A percentile compares a stretch with the other conserved stretches of the same genome.
These are phyloP conservation scores for Heliconius hortense DNA, from an alignment of 2,888 invertebrate species.

Conservation along the genomic window DNA sequence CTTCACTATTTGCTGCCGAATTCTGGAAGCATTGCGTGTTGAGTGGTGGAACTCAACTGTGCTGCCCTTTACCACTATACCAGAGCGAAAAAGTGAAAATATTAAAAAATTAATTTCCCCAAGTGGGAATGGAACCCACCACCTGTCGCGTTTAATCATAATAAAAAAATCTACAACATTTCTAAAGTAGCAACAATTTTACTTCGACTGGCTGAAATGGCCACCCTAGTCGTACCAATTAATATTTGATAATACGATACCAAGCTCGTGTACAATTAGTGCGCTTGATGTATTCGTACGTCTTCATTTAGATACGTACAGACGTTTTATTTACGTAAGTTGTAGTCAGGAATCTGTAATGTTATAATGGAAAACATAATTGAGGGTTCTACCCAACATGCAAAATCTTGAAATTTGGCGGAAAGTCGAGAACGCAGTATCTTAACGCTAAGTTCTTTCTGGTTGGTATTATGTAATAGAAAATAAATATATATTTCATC, in stretches of 20 bases:
- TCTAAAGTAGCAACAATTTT: not conserved
- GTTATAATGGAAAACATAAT: not conserved
- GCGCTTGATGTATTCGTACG: constrained; percentile 7
- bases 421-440: not conserved
- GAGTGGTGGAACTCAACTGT: no score
- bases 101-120: no score
- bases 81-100: no score
- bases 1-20: no score
- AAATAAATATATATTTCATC: no score
- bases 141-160: no score
- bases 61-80: no score
- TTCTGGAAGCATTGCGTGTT: no score
- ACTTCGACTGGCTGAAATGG: not conserved
- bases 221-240: constrained; percentile 17
- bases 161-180: no score
- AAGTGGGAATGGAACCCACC: no score
- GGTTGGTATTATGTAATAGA: no score
- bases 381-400: not conserved
- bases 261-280: constrained; percentile 17
- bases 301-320: constrained; percentile 7
- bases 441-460: not conserved
- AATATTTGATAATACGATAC: constrained; percentile 24
- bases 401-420: not conserved
- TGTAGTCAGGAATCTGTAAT: not conserved
- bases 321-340: not conserved